Percentiles rank a stretch among this genome's conserved stretches.
Conservation (phyloP, 2,113 vertebrate genomes). For the Gavia stellata region DNA sequence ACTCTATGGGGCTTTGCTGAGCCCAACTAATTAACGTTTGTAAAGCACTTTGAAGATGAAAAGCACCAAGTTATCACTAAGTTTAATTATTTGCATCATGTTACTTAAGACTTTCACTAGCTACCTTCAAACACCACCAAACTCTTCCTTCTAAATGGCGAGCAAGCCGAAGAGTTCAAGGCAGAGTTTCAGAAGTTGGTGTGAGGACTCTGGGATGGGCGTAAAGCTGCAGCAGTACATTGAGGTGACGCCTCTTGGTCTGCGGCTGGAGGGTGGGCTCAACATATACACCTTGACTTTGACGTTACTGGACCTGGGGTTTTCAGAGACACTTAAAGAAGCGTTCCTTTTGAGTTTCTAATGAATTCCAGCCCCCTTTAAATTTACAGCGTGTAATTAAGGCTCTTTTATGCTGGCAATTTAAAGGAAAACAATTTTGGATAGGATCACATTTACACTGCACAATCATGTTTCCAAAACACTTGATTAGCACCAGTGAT, state of each 20-base stretch:
- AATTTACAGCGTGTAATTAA: background rate
- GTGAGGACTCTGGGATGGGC: background rate
- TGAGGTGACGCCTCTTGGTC: rapidly evolving
- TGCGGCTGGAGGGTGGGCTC: background rate
- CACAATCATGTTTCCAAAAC: background rate
- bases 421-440: background rate
- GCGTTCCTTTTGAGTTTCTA: background rate
- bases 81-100: constrained; percentile 37
- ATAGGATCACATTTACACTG: background rate
- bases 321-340: background rate
- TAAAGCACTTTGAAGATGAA: constrained; percentile 41
- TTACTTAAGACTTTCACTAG: constrained; percentile 13
- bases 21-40: constrained; percentile 24
- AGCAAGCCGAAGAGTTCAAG: background rate
- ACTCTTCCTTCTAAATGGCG: background rate
- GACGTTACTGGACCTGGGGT: background rate
- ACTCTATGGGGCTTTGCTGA: background rate
- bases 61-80: background rate
- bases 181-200: background rate
- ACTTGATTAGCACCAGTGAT: background rate
- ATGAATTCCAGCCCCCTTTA: background rate
- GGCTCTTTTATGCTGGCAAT: background rate
- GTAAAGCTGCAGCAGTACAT: background rate
- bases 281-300: background rate
- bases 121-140: background rate